These are phyloP conservation scores for Oscheius sp. DNA, from an alignment of 2,888 invertebrate species.

Conservation along the genomic window DNA sequence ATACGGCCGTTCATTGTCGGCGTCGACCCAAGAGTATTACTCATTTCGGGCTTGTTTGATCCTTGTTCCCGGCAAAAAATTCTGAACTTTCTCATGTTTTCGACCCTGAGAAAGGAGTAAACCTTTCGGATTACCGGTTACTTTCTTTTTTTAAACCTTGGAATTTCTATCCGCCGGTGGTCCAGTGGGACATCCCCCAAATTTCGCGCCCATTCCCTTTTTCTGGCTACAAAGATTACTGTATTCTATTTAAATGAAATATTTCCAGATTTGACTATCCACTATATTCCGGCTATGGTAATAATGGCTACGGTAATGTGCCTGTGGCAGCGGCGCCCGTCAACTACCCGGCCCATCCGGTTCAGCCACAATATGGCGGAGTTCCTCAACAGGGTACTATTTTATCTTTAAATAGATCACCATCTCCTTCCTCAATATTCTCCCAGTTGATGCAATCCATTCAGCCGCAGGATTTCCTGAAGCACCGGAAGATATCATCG, in stretches of 20 bases:
- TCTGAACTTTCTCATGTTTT: too few species aligned
- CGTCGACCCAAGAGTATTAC: too few species aligned
- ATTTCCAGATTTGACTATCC: slow-evolving; percentile 43
- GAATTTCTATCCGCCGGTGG: too few species aligned
- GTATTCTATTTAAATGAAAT: background rate
- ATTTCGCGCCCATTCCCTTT: too few species aligned
- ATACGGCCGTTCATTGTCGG: too few species aligned
- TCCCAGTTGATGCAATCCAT: background rate
- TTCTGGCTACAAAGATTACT: background rate
- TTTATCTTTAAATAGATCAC: background rate
- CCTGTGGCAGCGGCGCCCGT: slow-evolving; percentile 49
- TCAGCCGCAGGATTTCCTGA: slow-evolving; percentile 29
- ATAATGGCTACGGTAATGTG: slow-evolving; percentile 41
- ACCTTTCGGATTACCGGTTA: too few species aligned
- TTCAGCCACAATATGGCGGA: slow-evolving; percentile 29
- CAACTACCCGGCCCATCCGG: slow-evolving; percentile 40
- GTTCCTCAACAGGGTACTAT: slow-evolving; percentile 36
- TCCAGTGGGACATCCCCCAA: too few species aligned
- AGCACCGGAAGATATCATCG: background rate
- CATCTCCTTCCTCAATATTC: background rate
- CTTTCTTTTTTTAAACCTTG: too few species aligned
- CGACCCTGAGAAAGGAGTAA: too few species aligned
- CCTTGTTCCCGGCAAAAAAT: too few species aligned
- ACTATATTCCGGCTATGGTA: slow-evolving; percentile 42
- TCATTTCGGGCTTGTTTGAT: too few species aligned